These are phyloP conservation scores for Fulica atra DNA, from an alignment of 2,113 vertebrate species.

Conservation along the genomic window DNA sequence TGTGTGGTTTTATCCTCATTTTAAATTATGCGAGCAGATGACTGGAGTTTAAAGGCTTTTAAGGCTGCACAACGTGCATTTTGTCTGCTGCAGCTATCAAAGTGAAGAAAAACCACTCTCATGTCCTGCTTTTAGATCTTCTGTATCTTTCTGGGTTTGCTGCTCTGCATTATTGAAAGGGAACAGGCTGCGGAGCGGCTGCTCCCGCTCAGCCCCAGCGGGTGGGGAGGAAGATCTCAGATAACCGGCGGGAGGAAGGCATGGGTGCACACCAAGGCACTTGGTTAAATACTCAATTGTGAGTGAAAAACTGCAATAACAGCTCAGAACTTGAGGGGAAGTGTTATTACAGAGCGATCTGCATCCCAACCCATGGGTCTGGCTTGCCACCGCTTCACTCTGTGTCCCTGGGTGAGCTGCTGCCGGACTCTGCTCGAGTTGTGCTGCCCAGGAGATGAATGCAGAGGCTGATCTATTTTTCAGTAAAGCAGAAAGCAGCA, in stretches of 20 bases:
- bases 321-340: not conserved
- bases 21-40: not conserved
- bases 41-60: not conserved
- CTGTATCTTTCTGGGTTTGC: not conserved
- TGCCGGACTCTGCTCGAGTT: fast-evolving
- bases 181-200: not conserved
- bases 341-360: no score
- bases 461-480: not conserved
- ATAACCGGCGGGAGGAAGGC: not conserved
- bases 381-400: not conserved
- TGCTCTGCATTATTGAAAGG: not conserved
- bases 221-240: not conserved
- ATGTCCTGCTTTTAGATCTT: not conserved
- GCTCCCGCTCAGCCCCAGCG: fast-evolving
- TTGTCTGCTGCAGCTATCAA: not conserved
- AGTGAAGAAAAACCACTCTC: not conserved
- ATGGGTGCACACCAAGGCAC: not conserved
- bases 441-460: not conserved
- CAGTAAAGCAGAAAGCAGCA: not conserved
- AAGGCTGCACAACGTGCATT: not conserved
- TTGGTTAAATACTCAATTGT: not conserved
- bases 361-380: fast-evolving
- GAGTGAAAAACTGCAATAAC: not conserved
- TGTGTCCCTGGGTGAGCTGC: not conserved
- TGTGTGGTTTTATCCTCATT: not conserved